A percentile compares a stretch with the other conserved stretches of the same genome.
Conservation (phyloP, 1,140 invertebrate genomes). For the Lepidurus arcticus region DNA sequence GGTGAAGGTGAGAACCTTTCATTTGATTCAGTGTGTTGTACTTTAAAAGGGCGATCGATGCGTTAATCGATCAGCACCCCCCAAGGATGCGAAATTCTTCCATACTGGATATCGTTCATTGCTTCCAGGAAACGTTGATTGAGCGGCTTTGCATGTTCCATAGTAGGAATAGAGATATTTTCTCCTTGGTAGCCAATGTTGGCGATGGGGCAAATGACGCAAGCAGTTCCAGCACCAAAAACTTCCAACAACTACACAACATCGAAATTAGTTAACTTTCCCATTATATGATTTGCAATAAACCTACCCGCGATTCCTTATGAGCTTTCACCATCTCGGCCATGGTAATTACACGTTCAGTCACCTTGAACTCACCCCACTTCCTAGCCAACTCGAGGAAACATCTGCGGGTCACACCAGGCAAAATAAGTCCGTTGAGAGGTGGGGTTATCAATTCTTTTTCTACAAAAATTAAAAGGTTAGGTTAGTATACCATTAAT, state of each 20-base stretch:
- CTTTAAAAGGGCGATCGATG: not conserved
- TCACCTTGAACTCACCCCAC: conserved; percentile 83
- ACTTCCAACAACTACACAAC: conserved; percentile 74
- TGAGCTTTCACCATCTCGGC: conserved; percentile 64
- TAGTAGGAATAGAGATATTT: conserved; percentile 65
- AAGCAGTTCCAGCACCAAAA: conserved; percentile 92
- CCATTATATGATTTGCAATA: not conserved
- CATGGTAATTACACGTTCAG: conserved; percentile 83
- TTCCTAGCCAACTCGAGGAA: conserved; percentile 71
- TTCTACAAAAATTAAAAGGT: conserved; percentile 53
- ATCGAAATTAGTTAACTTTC: conserved; percentile 29
- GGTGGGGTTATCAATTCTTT: conserved; percentile 90
- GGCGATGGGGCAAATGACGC: conserved; percentile 81
- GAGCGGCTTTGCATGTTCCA: conserved; percentile 45
- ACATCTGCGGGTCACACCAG: conserved; percentile 84
- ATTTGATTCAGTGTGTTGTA: conserved; percentile 8
- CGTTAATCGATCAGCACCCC: conserved; percentile 44
- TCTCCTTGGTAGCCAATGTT: conserved; percentile 65
- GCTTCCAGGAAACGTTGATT: conserved; percentile 58
- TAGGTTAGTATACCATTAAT: conserved; percentile 21
- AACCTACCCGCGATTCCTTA: conserved; percentile 74
- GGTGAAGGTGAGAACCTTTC: not conserved
- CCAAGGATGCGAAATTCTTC: conserved; percentile 73
- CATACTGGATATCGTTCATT: conserved; percentile 80
- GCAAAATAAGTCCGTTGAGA: conserved; percentile 82